These are phyloP conservation scores for Ochotona princeps DNA, from an alignment of 2,113 vertebrate genomes.

Conservation along the genomic window DNA sequence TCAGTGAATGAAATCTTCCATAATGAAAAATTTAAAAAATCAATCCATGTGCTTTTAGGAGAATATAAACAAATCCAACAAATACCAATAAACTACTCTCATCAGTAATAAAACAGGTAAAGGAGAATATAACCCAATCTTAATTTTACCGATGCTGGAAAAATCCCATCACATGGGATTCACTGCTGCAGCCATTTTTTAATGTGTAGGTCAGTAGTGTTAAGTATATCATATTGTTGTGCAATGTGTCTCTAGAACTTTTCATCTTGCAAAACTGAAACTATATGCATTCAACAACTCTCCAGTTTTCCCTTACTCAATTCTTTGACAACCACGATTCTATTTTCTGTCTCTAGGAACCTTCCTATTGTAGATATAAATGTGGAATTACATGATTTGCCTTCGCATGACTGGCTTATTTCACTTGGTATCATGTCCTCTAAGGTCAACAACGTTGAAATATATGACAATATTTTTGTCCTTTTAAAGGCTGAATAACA, in stretches of 20 bases:
- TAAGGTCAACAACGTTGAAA: not conserved
- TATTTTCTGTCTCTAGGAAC: slow-evolving; percentile 5
- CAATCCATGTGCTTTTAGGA: not conserved
- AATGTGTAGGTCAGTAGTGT: not conserved
- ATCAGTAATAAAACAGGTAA: slow-evolving; percentile 3
- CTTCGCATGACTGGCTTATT: slow-evolving; percentile 19
- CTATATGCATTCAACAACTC: not conserved
- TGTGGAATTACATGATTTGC: slow-evolving; percentile 9
- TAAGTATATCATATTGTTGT: not conserved
- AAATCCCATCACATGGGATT: not conserved
- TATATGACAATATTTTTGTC: not conserved
- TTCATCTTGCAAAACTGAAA: not conserved
- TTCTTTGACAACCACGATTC: not conserved
- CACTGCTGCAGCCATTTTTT: not conserved
- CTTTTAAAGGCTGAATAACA: not conserved
- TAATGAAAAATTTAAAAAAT: slow-evolving; percentile 43
- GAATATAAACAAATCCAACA: not conserved
- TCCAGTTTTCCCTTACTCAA: not conserved
- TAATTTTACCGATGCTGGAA: not conserved
- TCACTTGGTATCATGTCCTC: slow-evolving; percentile 3
- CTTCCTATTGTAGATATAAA: not conserved
- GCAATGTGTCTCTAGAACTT: not conserved
- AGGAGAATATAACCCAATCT: not conserved
- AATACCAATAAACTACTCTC: not conserved
- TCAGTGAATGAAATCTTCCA: not conserved